Evolutionary conservation across 92 coral and sea anemone species (phyloP).

Genomic region (Parazoanthus swiftii): DNA sequence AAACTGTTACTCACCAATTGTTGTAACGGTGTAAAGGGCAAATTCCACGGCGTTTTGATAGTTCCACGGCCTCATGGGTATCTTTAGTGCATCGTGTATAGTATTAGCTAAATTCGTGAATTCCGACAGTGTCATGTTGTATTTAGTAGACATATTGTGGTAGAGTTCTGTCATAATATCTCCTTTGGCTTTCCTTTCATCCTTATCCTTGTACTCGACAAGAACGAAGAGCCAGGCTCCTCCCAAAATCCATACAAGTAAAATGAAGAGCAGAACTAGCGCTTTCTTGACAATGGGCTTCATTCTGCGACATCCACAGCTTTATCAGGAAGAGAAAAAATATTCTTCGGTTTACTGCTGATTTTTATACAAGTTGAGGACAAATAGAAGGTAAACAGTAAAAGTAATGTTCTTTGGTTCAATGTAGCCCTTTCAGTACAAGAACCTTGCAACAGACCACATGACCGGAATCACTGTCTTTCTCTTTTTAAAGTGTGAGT

Average conservation of each 20-base stretch:
- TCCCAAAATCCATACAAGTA: constrained; percentile 31
- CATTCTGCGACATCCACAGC: constrained; percentile 11
- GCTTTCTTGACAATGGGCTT: constrained; percentile 26
- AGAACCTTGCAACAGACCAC: too few species aligned
- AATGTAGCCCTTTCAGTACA: too few species aligned
- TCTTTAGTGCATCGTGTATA: constrained; percentile 42
- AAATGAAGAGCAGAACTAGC: not conserved
- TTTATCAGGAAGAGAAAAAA: too few species aligned
- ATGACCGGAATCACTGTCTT: too few species aligned
- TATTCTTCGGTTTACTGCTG: too few species aligned
- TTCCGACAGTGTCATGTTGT: constrained; percentile 53
- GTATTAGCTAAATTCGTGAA: constrained; percentile 35
- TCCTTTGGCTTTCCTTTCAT: not conserved
- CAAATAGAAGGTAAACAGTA: too few species aligned
- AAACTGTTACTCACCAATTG: constrained; percentile 46
- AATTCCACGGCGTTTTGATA: constrained; percentile 26
- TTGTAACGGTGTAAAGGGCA: constrained; percentile 53
- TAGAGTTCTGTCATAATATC: constrained; percentile 27
- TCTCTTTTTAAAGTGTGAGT: too few species aligned
- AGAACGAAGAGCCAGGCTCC: constrained; percentile 47
- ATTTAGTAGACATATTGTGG: constrained; percentile 47
- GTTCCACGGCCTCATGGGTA: constrained; percentile 40
- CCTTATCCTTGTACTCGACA: constrained; percentile 44
- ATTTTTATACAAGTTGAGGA: too few species aligned
- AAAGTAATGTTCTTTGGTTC: too few species aligned